Evolutionary conservation across 1,140 invertebrate genomes (phyloP).

Genomic region (Bradynema listronoti): DNA sequence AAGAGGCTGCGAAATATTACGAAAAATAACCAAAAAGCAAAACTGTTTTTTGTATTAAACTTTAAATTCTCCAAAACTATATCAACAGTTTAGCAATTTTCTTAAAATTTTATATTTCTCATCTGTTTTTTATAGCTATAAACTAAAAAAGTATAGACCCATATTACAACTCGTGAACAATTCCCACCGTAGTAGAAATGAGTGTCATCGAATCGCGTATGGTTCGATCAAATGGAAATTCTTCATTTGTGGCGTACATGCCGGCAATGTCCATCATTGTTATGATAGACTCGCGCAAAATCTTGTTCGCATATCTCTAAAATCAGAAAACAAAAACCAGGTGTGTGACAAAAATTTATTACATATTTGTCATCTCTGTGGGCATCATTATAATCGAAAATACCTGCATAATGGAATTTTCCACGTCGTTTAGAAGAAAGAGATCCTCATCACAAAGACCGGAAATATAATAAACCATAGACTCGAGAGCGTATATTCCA

Average conservation of each 20-base stretch:
- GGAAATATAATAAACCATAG: constrained; percentile 47
- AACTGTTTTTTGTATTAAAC: no score
- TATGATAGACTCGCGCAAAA: constrained; percentile 39
- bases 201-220: constrained; percentile 40
- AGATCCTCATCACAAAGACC: constrained; percentile 48
- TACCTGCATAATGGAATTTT: constrained; percentile 51
- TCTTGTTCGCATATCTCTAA: constrained; percentile 38
- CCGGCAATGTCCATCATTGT: constrained; percentile 40
- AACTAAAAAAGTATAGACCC: constrained; percentile 1
- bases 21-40: no score
- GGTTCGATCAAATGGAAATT: constrained; percentile 34
- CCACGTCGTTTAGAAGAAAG: constrained; percentile 46
- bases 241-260: constrained; percentile 17
- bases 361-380: neutral
- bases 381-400: neutral
- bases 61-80: no score
- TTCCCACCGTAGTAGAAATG: constrained; percentile 37
- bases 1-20: no score
- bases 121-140: no score
- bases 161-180: neutral
- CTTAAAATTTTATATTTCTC: no score
- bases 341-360: neutral
- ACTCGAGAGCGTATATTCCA: constrained; percentile 45
- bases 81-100: no score
- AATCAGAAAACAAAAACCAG: constrained; percentile 20